Conservation (phyloP, 1,140 invertebrate species). For the Drosophila mauritiana region DNA sequence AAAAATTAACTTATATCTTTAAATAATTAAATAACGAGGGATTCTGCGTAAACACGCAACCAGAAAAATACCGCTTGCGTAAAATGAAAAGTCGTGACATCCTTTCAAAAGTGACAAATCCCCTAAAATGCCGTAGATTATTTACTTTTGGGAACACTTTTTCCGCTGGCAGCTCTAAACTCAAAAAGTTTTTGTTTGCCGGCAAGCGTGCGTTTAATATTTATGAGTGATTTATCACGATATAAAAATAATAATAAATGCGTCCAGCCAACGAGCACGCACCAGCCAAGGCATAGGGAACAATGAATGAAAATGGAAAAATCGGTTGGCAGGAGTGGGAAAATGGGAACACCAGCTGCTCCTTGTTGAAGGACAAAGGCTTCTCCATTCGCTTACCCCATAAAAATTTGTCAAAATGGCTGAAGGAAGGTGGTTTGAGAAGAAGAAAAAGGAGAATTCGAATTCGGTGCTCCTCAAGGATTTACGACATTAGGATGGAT, state of each 20-base stretch:
- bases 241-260: constrained; percentile 84
- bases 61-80: not conserved
- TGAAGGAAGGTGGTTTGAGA: not conserved
- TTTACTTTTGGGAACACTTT: constrained; percentile 22
- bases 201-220: constrained; percentile 81
- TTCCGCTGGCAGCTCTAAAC: constrained; percentile 52
- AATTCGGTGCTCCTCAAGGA: constrained; percentile 4
- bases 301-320: constrained; percentile 22
- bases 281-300: constrained; percentile 50
- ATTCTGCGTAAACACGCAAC: too few species aligned
- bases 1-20: too few species aligned
- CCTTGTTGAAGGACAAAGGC: constrained; percentile 59
- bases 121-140: constrained; percentile 8
- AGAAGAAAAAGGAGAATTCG: not conserved
- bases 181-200: constrained; percentile 61
- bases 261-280: constrained; percentile 48
- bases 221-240: constrained; percentile 83
- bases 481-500: constrained; percentile 32
- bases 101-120: constrained; percentile 9
- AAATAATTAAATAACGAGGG: not conserved
- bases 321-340: constrained; percentile 3
- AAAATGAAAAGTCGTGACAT: not conserved
- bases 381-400: constrained; percentile 33
- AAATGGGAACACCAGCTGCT: constrained; percentile 51
- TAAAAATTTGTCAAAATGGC: constrained; percentile 67